phyloP scores from a whole-genome alignment of 2,888 invertebrate genomes.

The Isotomurus palustris region DNA sequence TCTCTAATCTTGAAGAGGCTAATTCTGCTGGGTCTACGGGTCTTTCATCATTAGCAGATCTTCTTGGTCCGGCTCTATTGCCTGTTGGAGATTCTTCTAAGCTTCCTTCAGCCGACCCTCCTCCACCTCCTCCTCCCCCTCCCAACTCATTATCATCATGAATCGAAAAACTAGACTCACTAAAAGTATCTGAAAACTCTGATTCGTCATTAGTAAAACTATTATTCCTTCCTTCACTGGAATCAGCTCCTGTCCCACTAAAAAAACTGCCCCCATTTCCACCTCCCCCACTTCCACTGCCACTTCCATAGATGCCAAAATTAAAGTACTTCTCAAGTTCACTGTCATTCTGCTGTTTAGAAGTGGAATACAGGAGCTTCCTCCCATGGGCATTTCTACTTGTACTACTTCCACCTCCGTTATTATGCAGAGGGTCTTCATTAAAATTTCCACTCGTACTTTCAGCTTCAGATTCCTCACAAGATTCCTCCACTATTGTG shows the following conservation, averaged over 20 bases:
- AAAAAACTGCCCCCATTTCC: too few relatives aligned
- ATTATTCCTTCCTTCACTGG: conserved; percentile 31
- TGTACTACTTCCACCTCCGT: conserved; percentile 17
- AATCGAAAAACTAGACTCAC: conserved; percentile 56
- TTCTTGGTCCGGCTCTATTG: too few relatives aligned
- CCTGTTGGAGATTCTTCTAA: too few relatives aligned
- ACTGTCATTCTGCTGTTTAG: conserved; percentile 34
- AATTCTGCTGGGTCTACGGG: conserved; percentile 64
- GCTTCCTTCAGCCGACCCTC: conserved; percentile 52
- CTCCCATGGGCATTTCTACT: conserved; percentile 19
- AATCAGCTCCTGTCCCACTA: conserved; percentile 24
- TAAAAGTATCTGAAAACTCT: conserved; percentile 49
- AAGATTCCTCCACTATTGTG: conserved; percentile 89
- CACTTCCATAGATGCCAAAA: conserved; percentile 59
- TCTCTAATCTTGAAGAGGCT: conserved; percentile 78
- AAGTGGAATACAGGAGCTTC: too few relatives aligned
- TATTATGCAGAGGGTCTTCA: not conserved
- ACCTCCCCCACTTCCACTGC: conserved; percentile 55
- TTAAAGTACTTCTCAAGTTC: conserved; percentile 85
- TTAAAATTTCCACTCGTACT: conserved; percentile 23
- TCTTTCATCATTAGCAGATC: conserved; percentile 50
- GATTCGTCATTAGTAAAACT: conserved; percentile 48
- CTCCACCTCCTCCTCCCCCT: conserved; percentile 14
- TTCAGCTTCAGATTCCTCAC: conserved; percentile 69
- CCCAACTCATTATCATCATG: conserved; percentile 33